Conservation (phyloP, 2,888 invertebrate species). For the Xanthorhoe designata region DNA sequence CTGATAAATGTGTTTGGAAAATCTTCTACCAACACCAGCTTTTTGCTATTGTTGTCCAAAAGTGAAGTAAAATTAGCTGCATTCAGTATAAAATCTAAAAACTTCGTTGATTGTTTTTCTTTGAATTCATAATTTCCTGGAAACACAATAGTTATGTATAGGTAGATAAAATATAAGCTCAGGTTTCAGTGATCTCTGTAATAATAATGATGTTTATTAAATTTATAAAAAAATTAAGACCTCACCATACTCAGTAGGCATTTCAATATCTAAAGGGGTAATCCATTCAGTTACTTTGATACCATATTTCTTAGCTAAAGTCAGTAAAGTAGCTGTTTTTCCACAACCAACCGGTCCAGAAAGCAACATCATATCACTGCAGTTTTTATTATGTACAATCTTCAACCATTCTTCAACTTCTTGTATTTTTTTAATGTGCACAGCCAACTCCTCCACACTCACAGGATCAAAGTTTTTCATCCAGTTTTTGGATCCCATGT, state of each 20-base stretch:
- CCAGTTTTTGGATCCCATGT: constrained; percentile 79
- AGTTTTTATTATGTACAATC: constrained; percentile 57
- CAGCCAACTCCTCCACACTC: constrained; percentile 87
- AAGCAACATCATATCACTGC: constrained; percentile 87
- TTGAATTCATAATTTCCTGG: constrained; percentile 76
- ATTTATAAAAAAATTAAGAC: neutral
- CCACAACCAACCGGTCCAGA: constrained; percentile 95
- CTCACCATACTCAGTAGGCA: constrained; percentile 83
- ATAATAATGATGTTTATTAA: no score
- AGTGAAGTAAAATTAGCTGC: constrained; percentile 91
- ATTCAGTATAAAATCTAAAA: constrained; percentile 91
- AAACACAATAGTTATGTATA: constrained; percentile 41
- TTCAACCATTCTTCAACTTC: constrained; percentile 90
- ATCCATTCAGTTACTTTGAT: constrained; percentile 92
- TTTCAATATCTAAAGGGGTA: constrained; percentile 90
- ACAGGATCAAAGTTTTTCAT: constrained; percentile 86
- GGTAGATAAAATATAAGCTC: no score
- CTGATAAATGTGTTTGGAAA: constrained; percentile 91
- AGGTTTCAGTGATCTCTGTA: no score
- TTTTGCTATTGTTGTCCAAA: constrained; percentile 80
- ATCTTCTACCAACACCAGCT: constrained; percentile 91
- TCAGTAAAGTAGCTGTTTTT: constrained; percentile 90
- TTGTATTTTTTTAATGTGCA: constrained; percentile 90
- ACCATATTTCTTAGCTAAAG: constrained; percentile 87
- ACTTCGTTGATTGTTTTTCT: constrained; percentile 88